Base-by-base conservation (phyloP, 1,140 invertebrate genomes). In the Archivesica marissinica region DNA sequence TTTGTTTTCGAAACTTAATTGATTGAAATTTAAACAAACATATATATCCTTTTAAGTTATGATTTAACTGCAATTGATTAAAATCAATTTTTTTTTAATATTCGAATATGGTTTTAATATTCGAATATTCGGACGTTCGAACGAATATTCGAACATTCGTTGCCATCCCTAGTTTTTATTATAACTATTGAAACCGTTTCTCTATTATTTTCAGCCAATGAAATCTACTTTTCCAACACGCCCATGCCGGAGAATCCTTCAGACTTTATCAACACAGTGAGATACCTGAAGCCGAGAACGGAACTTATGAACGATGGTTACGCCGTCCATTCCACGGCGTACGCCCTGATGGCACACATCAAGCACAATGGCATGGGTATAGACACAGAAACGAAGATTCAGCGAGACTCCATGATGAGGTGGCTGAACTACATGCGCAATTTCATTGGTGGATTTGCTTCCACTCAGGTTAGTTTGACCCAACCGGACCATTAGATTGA, bases 351-450 rank as follows among this genome's bases (percentile, higher is more conserved):
- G 86, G 96, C 97, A 0, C 97, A 98, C 54, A 92, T 93, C 38
- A 89, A 87, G 23, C 87, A 89, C 38, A 89, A 88, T 79, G 76
- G 81, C 15, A 75, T 74, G 68, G 81, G 81, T 47, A 50, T 84
- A 15, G 81, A 84, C 38, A 41, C 68, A 28, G 81, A 84, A 20
- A 84, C 81, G 0, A 91, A 90, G 66, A 38, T 66, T 17, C 86
- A 92, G 56, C 54, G 92, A n/a, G 90, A 92, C 64, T 88, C 90
- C 20, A 98, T 99, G 90, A 98, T 99, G 30, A 96, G 96, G 90
- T 99, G 98, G 98, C 94, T 99, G 7, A 98, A 98, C 93, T 95
- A 97, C 0, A 98, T 99, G 92, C 95, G 98, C 66, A 95, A 99
- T 0, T 96, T 96, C n/a, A 97, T 99, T 90, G 97, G 97, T 47